Conservation (phyloP, 2,113 vertebrate species). For the Panthera tigris region DNA sequence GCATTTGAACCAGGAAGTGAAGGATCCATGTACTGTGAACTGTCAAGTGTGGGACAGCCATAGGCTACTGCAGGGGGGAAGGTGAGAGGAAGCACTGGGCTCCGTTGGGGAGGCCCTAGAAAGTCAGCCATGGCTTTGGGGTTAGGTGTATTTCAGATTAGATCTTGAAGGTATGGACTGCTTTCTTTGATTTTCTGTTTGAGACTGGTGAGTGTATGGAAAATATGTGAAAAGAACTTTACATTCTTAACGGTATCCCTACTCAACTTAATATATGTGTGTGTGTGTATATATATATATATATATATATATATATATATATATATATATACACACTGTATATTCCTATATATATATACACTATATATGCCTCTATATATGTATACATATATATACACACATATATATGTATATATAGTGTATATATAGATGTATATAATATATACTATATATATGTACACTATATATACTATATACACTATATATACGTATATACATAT, state of each 20-base stretch:
- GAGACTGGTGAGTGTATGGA: background rate
- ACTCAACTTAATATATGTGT: background rate
- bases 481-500: no score
- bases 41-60: background rate
- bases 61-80: fast-evolving
- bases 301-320: no score
- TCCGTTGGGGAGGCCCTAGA: background rate
- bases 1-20: background rate
- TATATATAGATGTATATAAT: no score
- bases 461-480: no score
- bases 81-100: background rate
- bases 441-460: no score
- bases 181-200: background rate
- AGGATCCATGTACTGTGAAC: background rate
- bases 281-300: no score
- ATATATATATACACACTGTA: no score
- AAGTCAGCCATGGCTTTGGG: background rate
- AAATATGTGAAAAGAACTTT: slow-evolving; percentile 3
- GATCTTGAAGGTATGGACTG: background rate
- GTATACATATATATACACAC: no score
- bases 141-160: background rate
- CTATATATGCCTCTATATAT: no score
- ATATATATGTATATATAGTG: no score
- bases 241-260: background rate
- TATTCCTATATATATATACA: no score